Evolutionary conservation across 2,888 invertebrate genomes (phyloP), one percentile per base, ranked within the genome.

Genomic region (Eupsilia transversa): DNA sequence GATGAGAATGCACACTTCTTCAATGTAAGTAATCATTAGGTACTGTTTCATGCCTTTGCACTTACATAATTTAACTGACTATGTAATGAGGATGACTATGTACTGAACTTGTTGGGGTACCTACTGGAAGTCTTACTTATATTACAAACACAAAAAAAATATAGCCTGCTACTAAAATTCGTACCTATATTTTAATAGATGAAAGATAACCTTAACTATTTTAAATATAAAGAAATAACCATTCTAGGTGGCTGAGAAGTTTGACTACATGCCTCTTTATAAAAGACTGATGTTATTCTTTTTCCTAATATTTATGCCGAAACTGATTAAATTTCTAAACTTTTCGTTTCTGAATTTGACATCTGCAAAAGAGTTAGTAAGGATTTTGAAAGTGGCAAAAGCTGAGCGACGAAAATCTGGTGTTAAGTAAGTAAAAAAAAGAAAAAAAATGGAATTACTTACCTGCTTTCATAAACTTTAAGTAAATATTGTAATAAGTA

Each of bases 1-100:
- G 94, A 95, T 80, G 94, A 94, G 82, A 94, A 96, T 83, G 94
- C 96, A 3, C 93, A 96, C 83, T 97, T 97, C 88, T 90, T 96
- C 12, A 94, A 95, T 92, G 97, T 96, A 90, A 85, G 82, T 82
- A 43, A 46, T 54, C 38, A 41, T 52, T 6, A 35, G 3, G 3
- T 35, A 35, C n/a, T 41, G 30, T 35, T 30, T 46, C 7, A 35
- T 59, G 30, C 2, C 14, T 35, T 20, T 41, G 20, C 10, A 7
- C 2, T 41, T 59, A 59, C 3, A 49, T n/a, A 14, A 30, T 17
- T 12, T n/a, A 57, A 23, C 35, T 17, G 23, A 56, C 43, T 56
- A 56, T 30, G 17, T 30, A 30, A 66, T 65, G 14, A 70, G 4
- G 9, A 33, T 17, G 23, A 56, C 43, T 56, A 56, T 30, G 17